Evolutionary conservation across 2,888 invertebrate species (phyloP), one percentile per base, ranked within the genome.

Genomic region (Pollenia angustigena): DNA sequence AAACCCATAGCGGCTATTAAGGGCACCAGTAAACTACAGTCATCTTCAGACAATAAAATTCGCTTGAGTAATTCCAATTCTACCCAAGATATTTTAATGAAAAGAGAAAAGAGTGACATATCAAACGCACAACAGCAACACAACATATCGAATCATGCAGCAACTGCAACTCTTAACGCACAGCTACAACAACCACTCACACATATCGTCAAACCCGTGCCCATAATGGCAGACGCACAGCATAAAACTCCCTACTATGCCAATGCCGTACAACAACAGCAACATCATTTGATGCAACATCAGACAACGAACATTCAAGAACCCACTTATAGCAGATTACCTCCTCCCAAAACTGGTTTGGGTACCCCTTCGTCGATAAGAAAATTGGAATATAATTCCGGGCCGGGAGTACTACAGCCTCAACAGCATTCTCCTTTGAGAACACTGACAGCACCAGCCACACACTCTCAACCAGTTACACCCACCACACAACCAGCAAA

Each of bases 1-100:
- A 98, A 98, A 93, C 98, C 98, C 2, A 98, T 97, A 60, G 97
- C 98, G 10, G 97, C 98, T 81, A 97, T 98, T 46, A 98, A 98
- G 94, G 98, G 98, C 88, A 97, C 97, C 40, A 96, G 96, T 87
- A 97, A 98, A 93, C 89, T 93, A 94, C 95, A 88, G 94, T 95
- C 85, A 94, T 94, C 69, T 10, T 3, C 68, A 4, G 94, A 90
- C 72, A 90, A 89, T 83, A 90, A 90, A 42, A 11, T 66, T 11
- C 87, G 88, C 46, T 54, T 88, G 66, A 86, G 84, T 60, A 88
- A 85, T 58, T 88, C 89, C 14, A 89, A 85, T 69, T 88, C 89
- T 9, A 85, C 88, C 23, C 87, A 88, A 48, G 89, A 90, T n/a
- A 72, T 82, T 4, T 16, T 89, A 54, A 85, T 91, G 0, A 93